A percentile compares a stretch with the other conserved stretches of the same genome.
Evolutionary conservation across 1,140 invertebrate species (phyloP).

Genomic region (Dendroctonus ponderosae): DNA sequence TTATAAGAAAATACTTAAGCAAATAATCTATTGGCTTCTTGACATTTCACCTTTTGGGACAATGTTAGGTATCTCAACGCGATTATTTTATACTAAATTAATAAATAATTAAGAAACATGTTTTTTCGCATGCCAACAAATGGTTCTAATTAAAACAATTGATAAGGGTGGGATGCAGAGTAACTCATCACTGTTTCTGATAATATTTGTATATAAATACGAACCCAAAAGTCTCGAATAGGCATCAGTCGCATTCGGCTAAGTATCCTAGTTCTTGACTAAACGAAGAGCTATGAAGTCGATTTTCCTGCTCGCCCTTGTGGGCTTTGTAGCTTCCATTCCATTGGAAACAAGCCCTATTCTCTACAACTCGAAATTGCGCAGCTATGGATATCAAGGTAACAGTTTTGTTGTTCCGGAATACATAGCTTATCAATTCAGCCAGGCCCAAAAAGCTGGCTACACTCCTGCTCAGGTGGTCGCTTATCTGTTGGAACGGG

Average conservation of each 20-base stretch:
- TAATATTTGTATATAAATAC: constrained; percentile 24
- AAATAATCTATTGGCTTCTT: background rate
- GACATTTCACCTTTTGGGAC: constrained; percentile 25
- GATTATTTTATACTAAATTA: constrained; percentile 7
- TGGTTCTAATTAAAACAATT: constrained; percentile 9
- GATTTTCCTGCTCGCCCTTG: constrained; percentile 19
- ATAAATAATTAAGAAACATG: constrained; percentile 20
- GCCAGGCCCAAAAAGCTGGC: constrained; percentile 14
- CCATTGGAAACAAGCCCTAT: constrained; percentile 5
- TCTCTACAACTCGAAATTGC: background rate
- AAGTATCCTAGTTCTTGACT: constrained; percentile 8
- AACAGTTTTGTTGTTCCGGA: constrained; percentile 14
- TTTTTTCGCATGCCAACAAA: constrained; percentile 10
- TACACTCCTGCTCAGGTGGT: constrained; percentile 12
- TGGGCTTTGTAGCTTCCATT: constrained; percentile 17
- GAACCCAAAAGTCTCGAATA: background rate
- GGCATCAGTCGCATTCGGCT: constrained; percentile 17
- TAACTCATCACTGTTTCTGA: background rate
- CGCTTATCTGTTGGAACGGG: constrained; percentile 7
- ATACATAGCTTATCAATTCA: constrained; percentile 21
- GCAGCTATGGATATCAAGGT: constrained; percentile 15
- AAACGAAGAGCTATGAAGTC: constrained; percentile 23
- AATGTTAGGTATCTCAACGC: background rate
- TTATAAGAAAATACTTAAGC: too few relatives aligned
- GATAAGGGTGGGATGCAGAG: constrained; percentile 8